These are phyloP conservation scores for Myotis planiceps DNA, from an alignment of 2,797 vertebrate genomes.

Conservation along the genomic window DNA sequence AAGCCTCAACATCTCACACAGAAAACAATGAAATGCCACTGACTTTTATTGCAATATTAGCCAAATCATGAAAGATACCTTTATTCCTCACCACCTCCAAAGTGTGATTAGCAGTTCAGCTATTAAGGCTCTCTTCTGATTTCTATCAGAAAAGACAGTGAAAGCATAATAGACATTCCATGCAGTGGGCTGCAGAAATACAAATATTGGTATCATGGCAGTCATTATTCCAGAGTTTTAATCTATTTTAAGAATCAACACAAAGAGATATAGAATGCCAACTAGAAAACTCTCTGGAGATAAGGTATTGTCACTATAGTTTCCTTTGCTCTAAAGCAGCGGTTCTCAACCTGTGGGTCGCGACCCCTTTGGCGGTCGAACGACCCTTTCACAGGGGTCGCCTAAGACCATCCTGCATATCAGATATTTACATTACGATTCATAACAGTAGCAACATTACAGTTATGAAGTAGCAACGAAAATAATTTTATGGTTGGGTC, in stretches of 20 bases:
- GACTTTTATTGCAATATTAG: not conserved
- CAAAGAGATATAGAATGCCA: not conserved
- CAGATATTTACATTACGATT: too few relatives aligned
- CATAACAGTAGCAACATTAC: too few relatives aligned
- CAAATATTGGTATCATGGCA: not conserved
- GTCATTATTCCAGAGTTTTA: not conserved
- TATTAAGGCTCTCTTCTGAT: not conserved
- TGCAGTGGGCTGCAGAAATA: not conserved
- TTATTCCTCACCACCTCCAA: not conserved
- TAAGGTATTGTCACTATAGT: not conserved
- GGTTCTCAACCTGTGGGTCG: too few relatives aligned
- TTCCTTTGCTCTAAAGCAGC: not conserved
- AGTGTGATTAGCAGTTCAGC: not conserved
- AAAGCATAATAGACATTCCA: not conserved
- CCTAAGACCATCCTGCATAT: too few relatives aligned
- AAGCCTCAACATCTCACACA: not conserved
- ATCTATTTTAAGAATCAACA: not conserved
- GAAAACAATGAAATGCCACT: not conserved
- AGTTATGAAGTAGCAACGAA: too few relatives aligned
- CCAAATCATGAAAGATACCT: not conserved
- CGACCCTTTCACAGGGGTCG: too few relatives aligned
- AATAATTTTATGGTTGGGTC: too few relatives aligned
- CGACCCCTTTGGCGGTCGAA: too few relatives aligned
- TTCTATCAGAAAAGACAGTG: not conserved
- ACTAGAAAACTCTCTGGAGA: not conserved